Base-by-base conservation (phyloP, 1,140 invertebrate species). In the Leptinotarsa texana region DNA sequence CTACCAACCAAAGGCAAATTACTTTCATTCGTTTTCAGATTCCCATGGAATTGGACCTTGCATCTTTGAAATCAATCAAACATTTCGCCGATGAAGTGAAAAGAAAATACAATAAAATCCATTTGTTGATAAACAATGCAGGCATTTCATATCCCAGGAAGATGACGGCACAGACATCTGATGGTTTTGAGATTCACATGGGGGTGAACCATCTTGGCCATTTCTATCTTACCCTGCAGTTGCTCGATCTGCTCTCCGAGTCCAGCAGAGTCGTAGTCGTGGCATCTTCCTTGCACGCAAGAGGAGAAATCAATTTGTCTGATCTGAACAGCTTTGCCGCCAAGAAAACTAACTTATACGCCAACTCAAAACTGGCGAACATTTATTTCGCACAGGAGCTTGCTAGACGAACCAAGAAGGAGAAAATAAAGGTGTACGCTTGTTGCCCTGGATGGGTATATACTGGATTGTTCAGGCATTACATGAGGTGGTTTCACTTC, bases 381-480 rank as follows among this genome's bases (percentile, higher is more conserved):
- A 87, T 88, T 3, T 91, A 93, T 77, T 93, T 94, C 83, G 89
- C 87, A 1, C 85, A 85, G 63, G 90, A 92, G 72, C 83, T 95
- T 69, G 87, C 92, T 1, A 88, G 86, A 63, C 86, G 87, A 76
- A 81, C 88, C 5, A 83, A 88, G 81, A 88, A 87, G 24, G 86
- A 84, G 47, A 90, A 90, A 51, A 87, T 96, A 48, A 90, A 89
- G 76, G 91, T 94, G 4, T 93, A 94, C 81, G 89, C 90, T 51
- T 88, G 93, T 67, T 95, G 95, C 81, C 96, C 95, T 22, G 95
- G 96, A 33, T 94, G 95, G 83, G 93, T 93, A 22, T 93, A 93
- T 73, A 96, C 95, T 1, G 90, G 91, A 72, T 85, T 93, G 75
- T 93, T 90, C 80, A 91, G 94, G 81, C 88, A 91, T 5, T 86